Evolutionary conservation across 2,888 invertebrate species (phyloP).

Genomic region (Hermaeophaga mercurialis): DNA sequence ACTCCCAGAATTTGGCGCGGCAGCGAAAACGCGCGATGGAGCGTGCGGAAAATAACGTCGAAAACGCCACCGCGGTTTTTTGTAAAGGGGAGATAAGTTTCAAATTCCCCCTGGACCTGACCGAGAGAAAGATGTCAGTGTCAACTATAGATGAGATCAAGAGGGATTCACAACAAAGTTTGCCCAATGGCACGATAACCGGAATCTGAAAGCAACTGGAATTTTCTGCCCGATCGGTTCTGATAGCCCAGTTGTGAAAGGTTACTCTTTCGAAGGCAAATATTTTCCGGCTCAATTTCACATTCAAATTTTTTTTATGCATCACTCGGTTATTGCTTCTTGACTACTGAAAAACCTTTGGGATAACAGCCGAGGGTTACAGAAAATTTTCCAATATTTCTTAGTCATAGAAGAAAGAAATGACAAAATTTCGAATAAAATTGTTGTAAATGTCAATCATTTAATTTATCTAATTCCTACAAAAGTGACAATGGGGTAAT

Average conservation of each 20-base stretch:
- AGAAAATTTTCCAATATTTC: too few relatives aligned
- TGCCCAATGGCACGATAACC: constrained; percentile 51
- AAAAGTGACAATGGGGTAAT: too few relatives aligned
- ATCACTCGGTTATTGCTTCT: background rate
- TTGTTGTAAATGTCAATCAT: too few relatives aligned
- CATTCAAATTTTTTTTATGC: background rate
- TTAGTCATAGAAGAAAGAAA: too few relatives aligned
- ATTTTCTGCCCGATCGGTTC: constrained; percentile 8
- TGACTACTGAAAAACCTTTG: background rate
- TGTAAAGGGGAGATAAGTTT: constrained; percentile 63
- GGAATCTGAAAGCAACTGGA: constrained; percentile 48
- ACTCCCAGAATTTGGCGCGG: constrained; percentile 64
- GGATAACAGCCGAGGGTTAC: too few relatives aligned
- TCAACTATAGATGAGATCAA: constrained; percentile 58
- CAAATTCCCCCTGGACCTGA: constrained; percentile 62
- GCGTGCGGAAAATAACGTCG: constrained; percentile 46
- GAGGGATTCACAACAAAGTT: constrained; percentile 50
- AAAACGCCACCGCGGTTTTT: constrained; percentile 55
- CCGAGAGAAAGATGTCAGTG: constrained; percentile 55
- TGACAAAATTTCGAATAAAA: too few relatives aligned
- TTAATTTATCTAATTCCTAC: too few relatives aligned
- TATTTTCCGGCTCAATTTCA: constrained; percentile 5
- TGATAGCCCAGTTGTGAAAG: constrained; percentile 1
- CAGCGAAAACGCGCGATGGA: constrained; percentile 49
- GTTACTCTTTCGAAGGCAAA: background rate